Evolutionary conservation across 37 sponge, comb jelly and placozoan genomes (phyloP), one percentile per base, ranked within the genome.

Genomic region (Ianthella basta): DNA sequence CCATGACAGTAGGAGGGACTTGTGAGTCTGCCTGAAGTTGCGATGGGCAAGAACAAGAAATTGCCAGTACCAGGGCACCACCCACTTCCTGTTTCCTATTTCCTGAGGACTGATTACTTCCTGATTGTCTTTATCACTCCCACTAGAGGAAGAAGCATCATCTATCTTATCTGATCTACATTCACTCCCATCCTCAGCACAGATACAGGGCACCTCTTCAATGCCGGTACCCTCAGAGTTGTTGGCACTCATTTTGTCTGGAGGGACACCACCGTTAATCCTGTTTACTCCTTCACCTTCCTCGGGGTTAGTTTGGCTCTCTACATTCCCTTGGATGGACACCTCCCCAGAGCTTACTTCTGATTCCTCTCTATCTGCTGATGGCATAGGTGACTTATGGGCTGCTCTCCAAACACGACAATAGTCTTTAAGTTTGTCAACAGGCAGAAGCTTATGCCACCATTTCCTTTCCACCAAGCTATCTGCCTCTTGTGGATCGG

Each of bases 1-100:
- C 55, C 34, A 41, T 2, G 75, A 55, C 20, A 86, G 44, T 18
- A 82, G 24, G 27, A 56, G 50, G 50, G 50, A 44, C 3, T 80
- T 80, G 0, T 80, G 50, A 13, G 85, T 83, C 63, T 89, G 84
- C 35, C 82, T 57, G 30, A 89, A 93, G n/a, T 87, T 83, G 16
- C 93, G 56, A 6, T 87, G 84, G 20, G 59, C 44, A 27, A 93
- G 87, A 0, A 93, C 85, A n/a, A 73, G 27, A 44, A 93, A 60
- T 44, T 93, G 93, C 90, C 86, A 89, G 60, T 83, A 54, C 86
- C 90, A 93, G 0, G 82, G 30, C 0, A 87, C 84, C 29, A 86
- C 80, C 88, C 88, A 93, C 67, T 93, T 93, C 59, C 70, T 73
- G 36, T 56, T 27, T 15, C 14, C 59, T 20, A 57, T 20, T 57